Evolutionary conservation across 1,140 invertebrate genomes (phyloP).

Genomic region (Thaumatotibia leucotreta): DNA sequence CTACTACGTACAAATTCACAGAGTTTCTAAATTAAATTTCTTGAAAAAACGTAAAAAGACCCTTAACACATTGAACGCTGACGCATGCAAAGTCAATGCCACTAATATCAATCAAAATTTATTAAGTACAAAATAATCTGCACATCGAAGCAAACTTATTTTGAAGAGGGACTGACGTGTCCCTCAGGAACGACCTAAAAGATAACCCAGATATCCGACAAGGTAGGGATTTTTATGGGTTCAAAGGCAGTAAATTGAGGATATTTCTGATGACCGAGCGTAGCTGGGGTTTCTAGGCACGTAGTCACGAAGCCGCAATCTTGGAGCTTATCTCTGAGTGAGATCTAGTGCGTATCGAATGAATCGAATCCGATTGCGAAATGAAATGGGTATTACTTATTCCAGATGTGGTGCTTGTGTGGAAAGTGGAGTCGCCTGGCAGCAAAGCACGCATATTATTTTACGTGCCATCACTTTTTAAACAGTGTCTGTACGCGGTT

Average conservation of each 20-base stretch:
- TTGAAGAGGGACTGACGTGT: neutral
- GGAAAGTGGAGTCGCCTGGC: too few species aligned
- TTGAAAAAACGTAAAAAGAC: too few species aligned
- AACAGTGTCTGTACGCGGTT: too few species aligned
- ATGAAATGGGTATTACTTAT: neutral
- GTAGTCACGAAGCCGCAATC: neutral
- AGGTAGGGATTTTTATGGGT: neutral
- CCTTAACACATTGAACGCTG: too few species aligned
- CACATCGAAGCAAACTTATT: neutral
- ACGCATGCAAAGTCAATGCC: neutral
- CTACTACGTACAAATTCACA: too few species aligned
- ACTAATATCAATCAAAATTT: neutral
- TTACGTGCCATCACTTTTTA: too few species aligned
- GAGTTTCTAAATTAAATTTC: too few species aligned
- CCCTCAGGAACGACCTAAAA: neutral
- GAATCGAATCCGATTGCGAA: neutral
- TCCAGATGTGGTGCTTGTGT: neutral
- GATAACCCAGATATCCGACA: neutral
- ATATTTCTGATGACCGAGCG: neutral
- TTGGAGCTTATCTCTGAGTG: neutral
- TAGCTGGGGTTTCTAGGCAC: neutral
- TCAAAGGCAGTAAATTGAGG: slow-evolving; percentile 4
- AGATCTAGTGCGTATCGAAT: neutral
- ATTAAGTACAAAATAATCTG: neutral
- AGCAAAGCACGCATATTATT: too few species aligned